Evolutionary conservation across 2,797 vertebrate species (phyloP).

Genomic region (Erithacus rubecula): DNA sequence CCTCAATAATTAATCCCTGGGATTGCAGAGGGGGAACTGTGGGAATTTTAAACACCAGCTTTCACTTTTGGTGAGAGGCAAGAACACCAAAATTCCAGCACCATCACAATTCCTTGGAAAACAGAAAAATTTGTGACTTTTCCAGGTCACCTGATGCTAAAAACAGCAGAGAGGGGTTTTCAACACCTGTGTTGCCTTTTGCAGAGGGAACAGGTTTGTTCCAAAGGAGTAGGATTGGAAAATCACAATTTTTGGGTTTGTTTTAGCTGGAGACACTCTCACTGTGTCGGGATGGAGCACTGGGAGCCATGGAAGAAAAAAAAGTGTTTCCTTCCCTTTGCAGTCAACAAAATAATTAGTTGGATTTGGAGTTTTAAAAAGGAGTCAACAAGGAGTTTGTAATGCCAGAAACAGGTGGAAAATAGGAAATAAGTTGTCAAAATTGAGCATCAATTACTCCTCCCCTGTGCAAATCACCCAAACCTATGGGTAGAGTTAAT

Average conservation of each 20-base stretch:
- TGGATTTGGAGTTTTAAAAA: neutral
- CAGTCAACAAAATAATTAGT: neutral
- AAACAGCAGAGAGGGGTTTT: neutral
- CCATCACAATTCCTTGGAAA: conserved; percentile 11
- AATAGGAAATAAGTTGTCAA: neutral
- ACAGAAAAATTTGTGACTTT: conserved; percentile 42
- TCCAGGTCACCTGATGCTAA: conserved; percentile 30
- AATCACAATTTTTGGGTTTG: neutral
- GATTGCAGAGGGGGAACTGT: conserved; percentile 28
- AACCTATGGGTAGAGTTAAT: neutral
- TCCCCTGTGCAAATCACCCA: neutral
- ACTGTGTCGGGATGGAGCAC: neutral
- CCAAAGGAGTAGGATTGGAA: neutral
- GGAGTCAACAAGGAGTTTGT: neutral
- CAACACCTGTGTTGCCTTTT: neutral
- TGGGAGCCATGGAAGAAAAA: neutral
- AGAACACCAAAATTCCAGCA: conserved; percentile 4
- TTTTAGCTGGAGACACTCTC: neutral
- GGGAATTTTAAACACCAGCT: conserved; percentile 57
- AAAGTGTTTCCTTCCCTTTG: neutral
- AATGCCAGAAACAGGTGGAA: neutral
- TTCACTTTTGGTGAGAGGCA: neutral
- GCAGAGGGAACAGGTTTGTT: neutral
- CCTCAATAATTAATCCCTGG: conserved; percentile 68
- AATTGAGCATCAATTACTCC: neutral